Evolutionary conservation across 2,888 invertebrate species (phyloP), one percentile per base, ranked within the genome.

Genomic region (Gari tellinella): DNA sequence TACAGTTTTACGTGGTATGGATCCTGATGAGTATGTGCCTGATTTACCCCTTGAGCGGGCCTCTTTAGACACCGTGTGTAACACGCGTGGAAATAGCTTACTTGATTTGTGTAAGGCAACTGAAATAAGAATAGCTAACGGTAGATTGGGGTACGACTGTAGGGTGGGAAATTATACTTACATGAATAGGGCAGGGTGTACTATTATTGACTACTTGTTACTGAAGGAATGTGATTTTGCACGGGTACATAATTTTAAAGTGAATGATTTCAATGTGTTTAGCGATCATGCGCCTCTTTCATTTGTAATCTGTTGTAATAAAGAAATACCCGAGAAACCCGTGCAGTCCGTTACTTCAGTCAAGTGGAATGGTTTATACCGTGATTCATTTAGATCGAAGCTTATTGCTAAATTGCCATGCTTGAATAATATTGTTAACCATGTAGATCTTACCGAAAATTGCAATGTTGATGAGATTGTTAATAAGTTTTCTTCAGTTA

Each of bases 251-350:
- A 21, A 21, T 55, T 55, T 55, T 23, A 55, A 10, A 10, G 55
- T 55, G n/a, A 17, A 55, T 21, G 38, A 21, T 41, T 41, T 55
- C 19, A 55, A 55, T 55, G 55, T 38, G 5, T 55, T 37, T 37
- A 37, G 37, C 17, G 55, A 55, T 23, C 55, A 55, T 23, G 55
- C 55, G 10, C 55, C 55, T 19, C n/a, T 55, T 4, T 55, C 55
- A 19, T 40, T 55, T 17, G 19, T 23, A 21, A 21, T 55, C n/a
- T 17, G 41, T 40, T 10, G 17, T 40, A 23, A 55, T 4, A 55
- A 21, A 10, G 17, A 21, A 7, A 7, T 17, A 15, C 31, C 31
- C 4, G 31, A 31, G 10, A 5, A 40, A 21, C 5, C 38, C 8
- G 5, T 7, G 10, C 25, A 21, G 10, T 8, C 21, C 14, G 5